phyloP scores from a whole-genome alignment of 2,797 vertebrate species.

The Argyrosomus regius region DNA sequence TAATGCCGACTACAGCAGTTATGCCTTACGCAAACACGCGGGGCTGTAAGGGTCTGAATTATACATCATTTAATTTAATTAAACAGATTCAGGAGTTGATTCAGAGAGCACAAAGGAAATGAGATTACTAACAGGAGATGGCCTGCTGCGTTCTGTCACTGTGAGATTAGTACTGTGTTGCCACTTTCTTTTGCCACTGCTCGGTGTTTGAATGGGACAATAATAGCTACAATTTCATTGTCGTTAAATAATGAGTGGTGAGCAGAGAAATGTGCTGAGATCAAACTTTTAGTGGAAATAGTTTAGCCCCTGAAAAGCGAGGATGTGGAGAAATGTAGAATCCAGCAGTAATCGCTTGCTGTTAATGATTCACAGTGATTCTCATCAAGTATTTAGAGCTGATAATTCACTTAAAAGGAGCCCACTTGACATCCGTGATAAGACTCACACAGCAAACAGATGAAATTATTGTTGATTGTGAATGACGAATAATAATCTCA shows the following conservation, averaged over 20 bases:
- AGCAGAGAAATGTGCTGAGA: conserved; percentile 68
- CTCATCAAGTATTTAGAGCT: conserved; percentile 20
- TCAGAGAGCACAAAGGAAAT: conserved; percentile 76
- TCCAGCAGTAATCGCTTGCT: conserved; percentile 22
- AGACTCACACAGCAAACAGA: conserved; percentile 20
- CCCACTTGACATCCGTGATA: neutral
- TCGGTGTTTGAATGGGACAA: conserved; percentile 57
- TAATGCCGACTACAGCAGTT: conserved; percentile 53
- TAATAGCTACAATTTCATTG: conserved; percentile 62
- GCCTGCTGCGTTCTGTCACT: conserved; percentile 53
- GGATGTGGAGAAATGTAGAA: conserved; percentile 7
- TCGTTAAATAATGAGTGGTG: conserved; percentile 66
- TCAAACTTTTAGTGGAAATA: conserved; percentile 44
- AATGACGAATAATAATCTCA: conserved; percentile 30
- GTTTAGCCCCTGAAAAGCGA: conserved; percentile 10
- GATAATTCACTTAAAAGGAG: conserved; percentile 6
- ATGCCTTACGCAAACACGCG: conserved; percentile 50
- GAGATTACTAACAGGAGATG: conserved; percentile 61
- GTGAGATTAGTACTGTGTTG: conserved; percentile 60
- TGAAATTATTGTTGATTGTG: conserved; percentile 8
- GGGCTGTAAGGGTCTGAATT: conserved; percentile 72
- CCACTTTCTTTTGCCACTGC: conserved; percentile 57
- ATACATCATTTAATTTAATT: conserved; percentile 82
- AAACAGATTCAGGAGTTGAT: conserved; percentile 71
- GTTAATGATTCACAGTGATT: conserved; percentile 17